phyloP scores from a whole-genome alignment of 2,888 invertebrate species.

The Drosophila buzzatii region DNA sequence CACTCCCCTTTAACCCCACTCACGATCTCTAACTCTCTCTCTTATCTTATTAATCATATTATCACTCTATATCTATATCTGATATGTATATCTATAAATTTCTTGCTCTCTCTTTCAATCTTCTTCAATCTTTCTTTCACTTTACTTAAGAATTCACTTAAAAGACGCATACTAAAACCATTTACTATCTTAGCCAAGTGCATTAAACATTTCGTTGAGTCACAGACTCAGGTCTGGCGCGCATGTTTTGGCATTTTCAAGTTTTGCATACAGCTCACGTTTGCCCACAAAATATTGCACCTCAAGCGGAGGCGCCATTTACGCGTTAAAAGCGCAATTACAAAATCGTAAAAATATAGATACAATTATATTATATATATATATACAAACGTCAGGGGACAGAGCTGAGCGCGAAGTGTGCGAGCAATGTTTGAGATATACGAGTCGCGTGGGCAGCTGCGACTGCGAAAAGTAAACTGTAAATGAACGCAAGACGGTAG shows the following conservation, averaged over 20 bases:
- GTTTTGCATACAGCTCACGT: conserved; percentile 48
- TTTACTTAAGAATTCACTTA: neutral
- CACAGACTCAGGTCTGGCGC: neutral
- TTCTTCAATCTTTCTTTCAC: neutral
- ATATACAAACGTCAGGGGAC: neutral
- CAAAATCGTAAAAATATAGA: conserved; percentile 47
- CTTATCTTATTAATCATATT: too few species aligned
- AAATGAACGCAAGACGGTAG: conserved; percentile 55
- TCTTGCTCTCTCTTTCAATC: too few species aligned
- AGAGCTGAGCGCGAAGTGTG: neutral
- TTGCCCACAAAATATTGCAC: conserved; percentile 46
- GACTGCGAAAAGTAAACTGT: conserved; percentile 56
- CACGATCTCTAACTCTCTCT: too few species aligned
- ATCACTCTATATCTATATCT: too few species aligned
- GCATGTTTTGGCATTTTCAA: conserved; percentile 22
- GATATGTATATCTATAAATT: too few species aligned
- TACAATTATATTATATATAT: conserved; percentile 1
- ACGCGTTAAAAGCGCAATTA: conserved; percentile 51
- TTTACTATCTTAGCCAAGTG: neutral
- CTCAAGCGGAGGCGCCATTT: conserved; percentile 44
- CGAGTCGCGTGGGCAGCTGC: conserved; percentile 70
- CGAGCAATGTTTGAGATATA: conserved; percentile 47
- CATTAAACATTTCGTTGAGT: neutral
- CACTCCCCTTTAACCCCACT: too few species aligned
- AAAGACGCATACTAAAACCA: neutral